Evolutionary conservation across 2,797 vertebrate genomes (phyloP).

Genomic region (Danionella dracula): DNA sequence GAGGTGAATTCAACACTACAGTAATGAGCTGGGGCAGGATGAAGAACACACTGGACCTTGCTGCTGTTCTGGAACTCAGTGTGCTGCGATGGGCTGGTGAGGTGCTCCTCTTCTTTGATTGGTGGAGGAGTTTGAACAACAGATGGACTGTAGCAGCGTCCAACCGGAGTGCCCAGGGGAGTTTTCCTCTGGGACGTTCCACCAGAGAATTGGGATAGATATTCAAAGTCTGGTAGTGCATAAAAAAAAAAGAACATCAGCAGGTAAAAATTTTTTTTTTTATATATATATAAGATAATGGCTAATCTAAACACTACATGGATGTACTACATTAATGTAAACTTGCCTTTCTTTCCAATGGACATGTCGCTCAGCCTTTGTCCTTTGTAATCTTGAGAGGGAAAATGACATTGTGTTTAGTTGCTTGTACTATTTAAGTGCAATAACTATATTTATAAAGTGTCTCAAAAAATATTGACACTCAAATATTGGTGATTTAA

Average conservation of each 20-base stretch:
- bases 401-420: neutral
- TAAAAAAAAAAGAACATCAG: too few relatives aligned
- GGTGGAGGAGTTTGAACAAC: slow-evolving; percentile 64
- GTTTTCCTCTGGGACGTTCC: slow-evolving; percentile 70
- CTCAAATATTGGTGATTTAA: too few relatives aligned
- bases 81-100: slow-evolving; percentile 37
- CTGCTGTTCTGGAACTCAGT: slow-evolving; percentile 59
- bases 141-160: slow-evolving; percentile 71
- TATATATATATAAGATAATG: too few relatives aligned
- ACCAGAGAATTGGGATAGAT: slow-evolving; percentile 65
- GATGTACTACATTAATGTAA: too few relatives aligned
- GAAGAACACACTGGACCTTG: slow-evolving; percentile 21
- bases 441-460: too few relatives aligned
- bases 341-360: slow-evolving; percentile 70
- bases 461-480: too few relatives aligned
- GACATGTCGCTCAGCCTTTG: slow-evolving; percentile 58
- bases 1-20: neutral
- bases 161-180: slow-evolving; percentile 56
- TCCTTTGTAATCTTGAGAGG: slow-evolving; percentile 63
- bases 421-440: neutral
- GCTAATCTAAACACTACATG: too few relatives aligned
- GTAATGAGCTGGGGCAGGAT: neutral
- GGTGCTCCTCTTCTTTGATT: slow-evolving; percentile 80
- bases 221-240: slow-evolving; percentile 67
- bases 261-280: too few relatives aligned